Evolutionary conservation across 2,888 invertebrate species (phyloP), one percentile per base, ranked within the genome.

Genomic region (Phengaris arion): DNA sequence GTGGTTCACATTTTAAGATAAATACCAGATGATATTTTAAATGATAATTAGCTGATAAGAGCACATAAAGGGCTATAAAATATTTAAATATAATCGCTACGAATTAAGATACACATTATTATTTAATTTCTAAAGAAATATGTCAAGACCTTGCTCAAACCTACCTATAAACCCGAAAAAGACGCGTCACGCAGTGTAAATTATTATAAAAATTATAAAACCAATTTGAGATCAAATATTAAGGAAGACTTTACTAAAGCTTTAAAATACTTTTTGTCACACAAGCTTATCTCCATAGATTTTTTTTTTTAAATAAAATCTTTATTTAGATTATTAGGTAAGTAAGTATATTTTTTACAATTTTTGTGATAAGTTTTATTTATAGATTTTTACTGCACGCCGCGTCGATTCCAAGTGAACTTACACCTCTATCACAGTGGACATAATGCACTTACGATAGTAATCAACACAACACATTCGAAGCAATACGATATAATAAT

Each of bases 351-450:
- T 64, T 64, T 64, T 22, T 10, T 10, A 22, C 22, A 3, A 35
- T 8, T 10, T 64, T 64, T 22, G 2, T 4, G 59, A 59, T 15
- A 2, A 48, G 48, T 48, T 48, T 48, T 48, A 48, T 48, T 35
- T 35, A 6, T 48, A 48, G 48, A 48, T 35, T 10, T 22, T 22
- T 10, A 22, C 64, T 8, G 12, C 13, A 51, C 51, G 55, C n/a
- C 13, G 55, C 75, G 57, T 72, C 75, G 22, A 55, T 52, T 51
- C 51, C 74, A 55, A 22, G 48, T 55, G 46, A n/a, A 35, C 70
- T 90, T 92, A 93, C 92, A 92, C 91, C 82, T 89, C 89, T 92
- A 93, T 93, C 92, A 93, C 93, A 93, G 91, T 92, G 93, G 93
- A 93, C 89, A 89, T 92, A 93, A 93, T 91, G 93, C 92, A 93